Conservation (phyloP, 53 echinoderm and acorn worm species). For the Actinopyga echinites region DNA sequence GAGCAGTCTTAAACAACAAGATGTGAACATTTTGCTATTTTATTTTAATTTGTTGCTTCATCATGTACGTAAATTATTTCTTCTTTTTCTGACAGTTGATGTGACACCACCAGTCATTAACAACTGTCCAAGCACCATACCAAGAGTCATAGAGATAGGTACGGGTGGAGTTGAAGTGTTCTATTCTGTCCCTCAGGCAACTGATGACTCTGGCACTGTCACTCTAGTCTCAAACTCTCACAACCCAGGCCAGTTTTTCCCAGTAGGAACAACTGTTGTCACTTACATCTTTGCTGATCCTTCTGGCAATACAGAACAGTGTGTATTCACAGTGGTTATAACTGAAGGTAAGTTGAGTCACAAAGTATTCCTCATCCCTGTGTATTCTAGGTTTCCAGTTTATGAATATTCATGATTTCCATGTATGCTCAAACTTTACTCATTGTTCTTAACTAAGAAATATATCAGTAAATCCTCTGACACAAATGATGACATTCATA, state of each 20-base stretch:
- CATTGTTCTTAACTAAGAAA: too few relatives aligned
- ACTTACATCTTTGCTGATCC: slow-evolving; percentile 63
- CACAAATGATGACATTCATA: too few relatives aligned
- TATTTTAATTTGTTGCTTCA: too few relatives aligned
- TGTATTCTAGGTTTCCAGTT: too few relatives aligned
- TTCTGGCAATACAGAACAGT: slow-evolving; percentile 46
- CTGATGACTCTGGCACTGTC: slow-evolving; percentile 68
- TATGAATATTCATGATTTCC: too few relatives aligned
- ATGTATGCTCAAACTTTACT: too few relatives aligned
- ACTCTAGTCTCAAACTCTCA: slow-evolving; percentile 51
- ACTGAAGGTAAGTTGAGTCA: slow-evolving; percentile 69
- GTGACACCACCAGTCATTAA: slow-evolving; percentile 42
- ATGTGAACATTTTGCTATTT: too few relatives aligned
- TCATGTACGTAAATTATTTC: too few relatives aligned
- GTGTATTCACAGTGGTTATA: slow-evolving; percentile 59
- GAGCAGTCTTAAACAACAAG: too few relatives aligned
- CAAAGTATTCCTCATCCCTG: too few relatives aligned
- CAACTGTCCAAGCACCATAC: slow-evolving; percentile 5
- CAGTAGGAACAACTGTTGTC: slow-evolving; percentile 57
- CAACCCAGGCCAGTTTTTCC: slow-evolving; percentile 62
- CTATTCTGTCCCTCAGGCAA: slow-evolving; percentile 59
- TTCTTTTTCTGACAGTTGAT: slow-evolving; percentile 16
- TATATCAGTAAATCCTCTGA: too few relatives aligned
- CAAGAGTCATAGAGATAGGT: slow-evolving; percentile 43
- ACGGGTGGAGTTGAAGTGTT: slow-evolving; percentile 1